Evolutionary conservation across 2,888 invertebrate species (phyloP).

Genomic region (Chorisops tibialis): DNA sequence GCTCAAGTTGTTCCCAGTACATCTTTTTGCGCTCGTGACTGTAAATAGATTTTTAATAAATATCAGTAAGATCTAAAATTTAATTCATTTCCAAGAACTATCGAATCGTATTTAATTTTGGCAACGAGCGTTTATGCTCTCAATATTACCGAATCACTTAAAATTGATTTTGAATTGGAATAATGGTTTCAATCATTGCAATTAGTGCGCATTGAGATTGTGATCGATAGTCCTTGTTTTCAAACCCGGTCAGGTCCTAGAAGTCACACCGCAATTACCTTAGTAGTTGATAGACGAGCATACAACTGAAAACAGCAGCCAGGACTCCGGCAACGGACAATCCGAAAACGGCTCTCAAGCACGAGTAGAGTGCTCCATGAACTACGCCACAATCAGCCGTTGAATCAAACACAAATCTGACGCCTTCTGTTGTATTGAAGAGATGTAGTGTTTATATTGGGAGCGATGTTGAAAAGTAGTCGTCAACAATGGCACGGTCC

Average conservation of each 20-base stretch:
- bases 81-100: too few species aligned
- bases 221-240: not conserved
- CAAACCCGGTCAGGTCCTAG: not conserved
- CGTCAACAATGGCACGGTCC: not conserved
- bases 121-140: too few species aligned
- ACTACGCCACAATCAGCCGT: slow-evolving; percentile 87
- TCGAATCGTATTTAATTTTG: too few species aligned
- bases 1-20: slow-evolving; percentile 90
- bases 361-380: slow-evolving; percentile 84
- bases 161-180: too few species aligned
- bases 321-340: slow-evolving; percentile 85
- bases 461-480: not conserved
- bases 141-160: too few species aligned
- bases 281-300: slow-evolving; percentile 85
- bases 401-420: slow-evolving; percentile 79
- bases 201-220: too few species aligned
- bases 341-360: slow-evolving; percentile 85
- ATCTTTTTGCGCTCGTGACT: slow-evolving; percentile 92
- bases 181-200: too few species aligned
- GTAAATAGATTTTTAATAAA: slow-evolving; percentile 38
- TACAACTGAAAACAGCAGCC: slow-evolving; percentile 87
- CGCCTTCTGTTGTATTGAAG: slow-evolving; percentile 53
- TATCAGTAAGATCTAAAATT: too few species aligned
- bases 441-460: too few species aligned
- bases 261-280: slow-evolving; percentile 55